A percentile compares a stretch with the other conserved stretches of the same genome.
Evolutionary conservation across 2,113 vertebrate genomes (phyloP).

Genomic region (Anarrhichthys ocellatus): DNA sequence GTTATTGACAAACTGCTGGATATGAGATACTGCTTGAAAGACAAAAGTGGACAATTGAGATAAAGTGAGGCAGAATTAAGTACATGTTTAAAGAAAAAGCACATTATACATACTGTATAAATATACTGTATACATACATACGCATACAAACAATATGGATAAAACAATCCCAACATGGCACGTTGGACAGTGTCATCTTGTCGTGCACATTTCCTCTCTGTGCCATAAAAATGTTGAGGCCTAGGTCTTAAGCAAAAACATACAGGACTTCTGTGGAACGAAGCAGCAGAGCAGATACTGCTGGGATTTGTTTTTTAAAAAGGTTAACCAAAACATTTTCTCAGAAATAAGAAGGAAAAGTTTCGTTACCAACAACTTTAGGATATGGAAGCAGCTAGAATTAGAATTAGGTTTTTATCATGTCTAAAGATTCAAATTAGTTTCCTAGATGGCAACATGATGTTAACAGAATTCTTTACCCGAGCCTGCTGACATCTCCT

Average conservation of each 20-base stretch:
- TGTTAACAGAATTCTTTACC: not conserved
- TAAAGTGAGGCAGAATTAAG: not conserved
- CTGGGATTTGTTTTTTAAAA: no score
- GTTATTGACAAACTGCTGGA: not conserved
- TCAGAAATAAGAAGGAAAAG: not conserved
- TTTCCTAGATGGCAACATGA: not conserved
- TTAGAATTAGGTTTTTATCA: not conserved
- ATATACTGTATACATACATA: not conserved
- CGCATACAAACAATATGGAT: not conserved
- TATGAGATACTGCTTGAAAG: not conserved
- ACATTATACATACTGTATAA: not conserved
- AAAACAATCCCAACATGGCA: not conserved
- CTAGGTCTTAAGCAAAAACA: not conserved
- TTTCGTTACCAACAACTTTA: not conserved
- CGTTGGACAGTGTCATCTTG: not conserved
- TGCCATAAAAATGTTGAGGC: not conserved
- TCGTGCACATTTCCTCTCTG: not conserved
- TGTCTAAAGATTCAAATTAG: not conserved
- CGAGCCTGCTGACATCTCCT: not conserved
- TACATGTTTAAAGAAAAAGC: not conserved
- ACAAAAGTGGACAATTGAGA: not conserved
- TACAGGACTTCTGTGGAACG: not conserved
- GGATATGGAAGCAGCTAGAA: not conserved
- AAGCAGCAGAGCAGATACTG: not conserved
- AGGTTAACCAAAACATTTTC: not conserved